Evolutionary conservation across 2,888 invertebrate species (phyloP).

Genomic region (Trichacis sp.): DNA sequence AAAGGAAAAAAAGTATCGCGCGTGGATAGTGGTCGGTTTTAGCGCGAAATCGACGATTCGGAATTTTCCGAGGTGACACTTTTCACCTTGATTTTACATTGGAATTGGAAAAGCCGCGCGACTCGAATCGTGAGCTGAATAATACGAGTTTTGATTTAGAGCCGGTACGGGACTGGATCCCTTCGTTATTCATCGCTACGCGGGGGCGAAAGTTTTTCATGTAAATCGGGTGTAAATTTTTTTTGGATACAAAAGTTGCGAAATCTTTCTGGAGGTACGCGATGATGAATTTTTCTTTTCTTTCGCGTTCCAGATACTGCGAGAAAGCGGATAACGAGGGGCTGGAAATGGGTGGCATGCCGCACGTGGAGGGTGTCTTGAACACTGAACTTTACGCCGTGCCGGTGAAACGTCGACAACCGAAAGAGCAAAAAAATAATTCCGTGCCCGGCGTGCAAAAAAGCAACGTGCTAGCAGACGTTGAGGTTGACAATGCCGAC

Average conservation of each 20-base stretch:
- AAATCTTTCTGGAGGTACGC: too few species aligned
- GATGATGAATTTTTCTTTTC: too few species aligned
- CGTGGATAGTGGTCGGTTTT: too few species aligned
- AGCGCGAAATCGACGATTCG: not conserved
- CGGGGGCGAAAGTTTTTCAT: too few species aligned
- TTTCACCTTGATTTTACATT: constrained; percentile 16
- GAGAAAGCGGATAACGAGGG: constrained; percentile 74
- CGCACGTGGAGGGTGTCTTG: constrained; percentile 78
- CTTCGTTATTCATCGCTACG: too few species aligned
- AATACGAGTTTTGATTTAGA: not conserved
- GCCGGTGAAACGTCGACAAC: constrained; percentile 78
- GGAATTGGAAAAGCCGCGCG: constrained; percentile 20
- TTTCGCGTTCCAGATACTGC: constrained; percentile 61
- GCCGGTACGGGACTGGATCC: too few species aligned
- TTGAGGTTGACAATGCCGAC: constrained; percentile 59
- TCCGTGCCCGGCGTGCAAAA: constrained; percentile 39
- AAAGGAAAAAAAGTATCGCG: too few species aligned
- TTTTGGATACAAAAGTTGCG: too few species aligned
- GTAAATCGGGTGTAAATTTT: too few species aligned
- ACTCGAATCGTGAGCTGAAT: constrained; percentile 41
- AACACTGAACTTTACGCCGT: constrained; percentile 83
- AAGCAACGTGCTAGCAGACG: constrained; percentile 41
- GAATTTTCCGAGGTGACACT: constrained; percentile 1
- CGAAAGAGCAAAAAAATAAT: constrained; percentile 69
- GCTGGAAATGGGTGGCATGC: constrained; percentile 74